Evolutionary conservation across 2,113 vertebrate genomes (phyloP).

Genomic region (Falco punctatus): DNA sequence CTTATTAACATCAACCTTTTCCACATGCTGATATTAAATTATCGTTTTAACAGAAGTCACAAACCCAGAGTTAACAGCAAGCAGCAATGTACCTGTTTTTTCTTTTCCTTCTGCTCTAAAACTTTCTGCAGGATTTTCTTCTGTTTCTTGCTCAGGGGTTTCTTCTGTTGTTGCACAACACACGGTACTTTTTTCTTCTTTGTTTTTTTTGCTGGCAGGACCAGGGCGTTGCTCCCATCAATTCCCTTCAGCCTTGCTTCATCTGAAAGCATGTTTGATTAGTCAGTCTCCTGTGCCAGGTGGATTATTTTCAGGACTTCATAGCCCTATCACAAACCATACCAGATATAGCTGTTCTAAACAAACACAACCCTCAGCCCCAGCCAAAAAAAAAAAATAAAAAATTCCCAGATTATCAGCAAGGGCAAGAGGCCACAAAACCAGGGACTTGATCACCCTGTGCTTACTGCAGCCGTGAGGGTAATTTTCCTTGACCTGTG

Average conservation of each 20-base stretch:
- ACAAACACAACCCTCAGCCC: background rate
- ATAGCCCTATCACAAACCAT: background rate
- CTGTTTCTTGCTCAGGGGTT: conserved; percentile 88
- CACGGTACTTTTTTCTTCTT: conserved; percentile 72
- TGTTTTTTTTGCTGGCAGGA: conserved; percentile 83
- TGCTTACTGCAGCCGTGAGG: rapidly evolving
- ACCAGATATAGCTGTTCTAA: background rate
- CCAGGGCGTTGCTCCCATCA: conserved; percentile 86
- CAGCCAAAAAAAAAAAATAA: background rate
- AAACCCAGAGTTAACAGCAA: rapidly evolving
- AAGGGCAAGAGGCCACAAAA: background rate
- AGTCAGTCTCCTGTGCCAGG: background rate
- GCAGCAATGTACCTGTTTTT: conserved; percentile 77
- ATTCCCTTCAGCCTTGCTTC: conserved; percentile 83
- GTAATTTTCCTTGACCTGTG: rapidly evolving
- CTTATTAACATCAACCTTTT: rapidly evolving
- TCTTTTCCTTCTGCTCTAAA: conserved; percentile 92
- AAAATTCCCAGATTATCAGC: background rate
- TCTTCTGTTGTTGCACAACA: conserved; percentile 70
- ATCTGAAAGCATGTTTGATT: conserved; percentile 69
- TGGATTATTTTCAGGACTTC: background rate
- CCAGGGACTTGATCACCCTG: too few species aligned
- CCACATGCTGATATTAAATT: rapidly evolving
- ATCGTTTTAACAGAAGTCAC: rapidly evolving
- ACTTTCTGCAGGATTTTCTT: conserved; percentile 88